Evolutionary conservation across 2,113 vertebrate genomes (phyloP), one percentile per base, ranked within the genome.

Genomic region (Sinocyclocheilus anshuiensis): DNA sequence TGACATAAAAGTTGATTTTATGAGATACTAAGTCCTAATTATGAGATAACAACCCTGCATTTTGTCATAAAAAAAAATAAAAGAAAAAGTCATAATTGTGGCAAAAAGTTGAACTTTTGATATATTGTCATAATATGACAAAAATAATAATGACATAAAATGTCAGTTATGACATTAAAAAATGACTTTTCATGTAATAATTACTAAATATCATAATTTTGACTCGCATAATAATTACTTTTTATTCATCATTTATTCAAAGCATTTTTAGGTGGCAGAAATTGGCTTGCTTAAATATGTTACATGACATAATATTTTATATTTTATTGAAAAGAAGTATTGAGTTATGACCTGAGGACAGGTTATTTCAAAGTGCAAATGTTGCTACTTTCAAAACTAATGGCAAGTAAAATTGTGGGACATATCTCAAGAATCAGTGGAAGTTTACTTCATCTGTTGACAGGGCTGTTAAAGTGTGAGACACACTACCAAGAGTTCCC

Each of bases 391-490:
- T 33, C 13, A 69, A 69, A 69, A 69, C n/a, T 29, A 33, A 69
- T 16, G 18, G 69, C 18, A 6, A 10, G 36, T 72, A 22, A 72
- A 42, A 42, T n/a, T 72, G 20, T 72, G 5, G 36, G 65, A 4
- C 65, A 18, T 9, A 7, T 18, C 15, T 6, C 65, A 67, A 18
- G 26, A 72, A 72, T 71, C 67, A 71, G 16, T 72, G 69, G 33
- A 72, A 11, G 29, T 72, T 82, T 45, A 12, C 36, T 80, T 72
- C 36, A 42, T 42, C 75, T 78, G 20, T 82, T 77, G 53, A 42
- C 84, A 96, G 90, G 75, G 26, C 86, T 94, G 87, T 81, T 81
- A 89, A 83, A 69, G 33, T 93, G 83, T 36, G 24, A 90, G 81
- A 29, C 86, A 0, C 87, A 86, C 50, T 95, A 90, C 84, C 4